Percentiles rank a stretch among this genome's conserved stretches.
Conservation (phyloP, 2,113 vertebrate species). For the sheep (Ovis aries) region DNA sequence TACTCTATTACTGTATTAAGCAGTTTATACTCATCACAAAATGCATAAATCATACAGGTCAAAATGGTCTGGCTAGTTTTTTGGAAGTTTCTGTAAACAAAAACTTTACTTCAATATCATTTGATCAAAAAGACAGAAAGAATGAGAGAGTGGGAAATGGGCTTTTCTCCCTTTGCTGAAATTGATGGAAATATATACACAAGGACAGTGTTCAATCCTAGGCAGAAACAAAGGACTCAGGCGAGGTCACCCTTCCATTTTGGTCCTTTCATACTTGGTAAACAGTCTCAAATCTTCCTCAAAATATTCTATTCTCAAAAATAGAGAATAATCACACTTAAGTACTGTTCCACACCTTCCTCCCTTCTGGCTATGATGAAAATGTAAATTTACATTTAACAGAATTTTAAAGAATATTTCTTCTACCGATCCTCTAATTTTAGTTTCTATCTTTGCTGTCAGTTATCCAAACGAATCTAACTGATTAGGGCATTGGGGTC, state of each 20-base stretch:
- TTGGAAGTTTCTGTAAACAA: background rate
- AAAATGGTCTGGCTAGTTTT: background rate
- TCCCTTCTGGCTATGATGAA: background rate
- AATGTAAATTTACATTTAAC: background rate
- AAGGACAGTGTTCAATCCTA: background rate
- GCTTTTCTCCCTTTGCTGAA: background rate
- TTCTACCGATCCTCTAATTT: background rate
- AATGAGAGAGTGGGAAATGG: background rate
- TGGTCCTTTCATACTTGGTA: background rate
- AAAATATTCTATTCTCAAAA: background rate
- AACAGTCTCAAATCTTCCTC: background rate
- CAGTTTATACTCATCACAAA: background rate
- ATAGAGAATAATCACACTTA: background rate
- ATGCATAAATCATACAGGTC: background rate
- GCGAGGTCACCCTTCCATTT: background rate
- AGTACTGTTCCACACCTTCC: background rate
- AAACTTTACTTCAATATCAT: background rate
- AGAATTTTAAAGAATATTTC: background rate
- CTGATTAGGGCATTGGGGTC: background rate
- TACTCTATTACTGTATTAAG: background rate
- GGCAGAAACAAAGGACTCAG: background rate
- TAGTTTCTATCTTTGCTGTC: background rate
- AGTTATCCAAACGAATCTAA: background rate
- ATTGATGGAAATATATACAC: background rate
- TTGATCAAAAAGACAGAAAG: background rate